Evolutionary conservation across 2,113 vertebrate genomes (phyloP).

Genomic region (Vimba vimba): DNA sequence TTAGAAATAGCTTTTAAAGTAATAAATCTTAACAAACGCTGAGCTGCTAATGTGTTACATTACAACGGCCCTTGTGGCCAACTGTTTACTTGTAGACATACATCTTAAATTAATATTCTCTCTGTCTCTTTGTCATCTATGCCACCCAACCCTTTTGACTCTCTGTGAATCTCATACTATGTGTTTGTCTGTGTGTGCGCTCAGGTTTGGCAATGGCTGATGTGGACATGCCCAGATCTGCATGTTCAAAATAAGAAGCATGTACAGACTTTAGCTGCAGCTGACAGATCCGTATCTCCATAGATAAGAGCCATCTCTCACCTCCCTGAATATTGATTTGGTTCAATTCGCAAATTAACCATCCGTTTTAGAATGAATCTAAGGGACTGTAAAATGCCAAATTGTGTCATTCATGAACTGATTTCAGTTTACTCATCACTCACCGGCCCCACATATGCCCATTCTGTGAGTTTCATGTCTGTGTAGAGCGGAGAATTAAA

Average conservation of each 20-base stretch:
- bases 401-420: background rate
- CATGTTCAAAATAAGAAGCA: constrained; percentile 29
- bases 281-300: constrained; percentile 14
- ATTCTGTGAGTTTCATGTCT: constrained; percentile 23
- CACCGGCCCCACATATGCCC: background rate
- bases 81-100: background rate
- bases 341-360: background rate
- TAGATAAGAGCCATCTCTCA: constrained; percentile 1
- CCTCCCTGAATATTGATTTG: constrained; percentile 1
- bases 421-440: constrained; percentile 26
- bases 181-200: background rate
- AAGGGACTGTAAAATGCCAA: background rate
- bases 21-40: background rate
- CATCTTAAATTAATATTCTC: background rate
- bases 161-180: background rate
- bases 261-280: constrained; percentile 39
- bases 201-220: background rate
- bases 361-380: background rate
- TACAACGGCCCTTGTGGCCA: background rate
- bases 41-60: constrained; percentile 4
- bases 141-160: background rate
- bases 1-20: background rate
- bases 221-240: constrained; percentile 48
- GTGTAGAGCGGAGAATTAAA: constrained; percentile 25
- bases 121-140: constrained; percentile 8